Conservation (phyloP, 1,140 invertebrate genomes). For the Maconellicoccus hirsutus region DNA sequence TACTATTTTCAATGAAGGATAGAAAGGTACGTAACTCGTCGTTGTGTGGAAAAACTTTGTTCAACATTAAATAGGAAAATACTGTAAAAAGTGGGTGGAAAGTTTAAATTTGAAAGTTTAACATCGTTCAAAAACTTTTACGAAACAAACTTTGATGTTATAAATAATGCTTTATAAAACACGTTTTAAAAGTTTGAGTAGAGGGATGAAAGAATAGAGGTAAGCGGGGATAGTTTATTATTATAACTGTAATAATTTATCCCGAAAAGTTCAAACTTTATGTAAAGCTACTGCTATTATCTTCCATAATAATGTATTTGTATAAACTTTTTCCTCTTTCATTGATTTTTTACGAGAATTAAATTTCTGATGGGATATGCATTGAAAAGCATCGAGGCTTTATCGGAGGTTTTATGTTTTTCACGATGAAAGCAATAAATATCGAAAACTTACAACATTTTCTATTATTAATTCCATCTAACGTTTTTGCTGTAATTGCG, state of each 20-base stretch:
- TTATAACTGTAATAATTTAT: conserved; percentile 23
- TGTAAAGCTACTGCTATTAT: conserved; percentile 22
- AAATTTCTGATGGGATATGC: conserved; percentile 15
- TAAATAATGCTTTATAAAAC: conserved; percentile 23
- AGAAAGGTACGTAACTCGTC: conserved; percentile 12
- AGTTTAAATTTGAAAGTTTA: conserved; percentile 23
- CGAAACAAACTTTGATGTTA: conserved; percentile 22
- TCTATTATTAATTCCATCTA: not conserved
- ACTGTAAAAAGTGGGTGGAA: conserved; percentile 21
- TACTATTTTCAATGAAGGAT: conserved; percentile 11
- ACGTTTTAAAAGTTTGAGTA: conserved; percentile 18
- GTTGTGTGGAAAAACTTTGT: conserved; percentile 20
- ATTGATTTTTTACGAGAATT: conserved; percentile 22
- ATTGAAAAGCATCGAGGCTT: not conserved
- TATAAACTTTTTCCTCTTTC: conserved; percentile 20
- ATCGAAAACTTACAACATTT: conserved; percentile 9
- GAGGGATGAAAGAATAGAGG: conserved; percentile 3
- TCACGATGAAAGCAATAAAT: conserved; percentile 16
- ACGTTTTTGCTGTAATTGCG: no score
- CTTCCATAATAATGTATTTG: conserved; percentile 21
- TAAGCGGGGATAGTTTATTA: conserved; percentile 15
- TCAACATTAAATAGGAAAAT: conserved; percentile 22
- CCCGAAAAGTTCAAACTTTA: conserved; percentile 21
- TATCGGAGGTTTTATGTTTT: not conserved
- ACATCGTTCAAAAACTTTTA: conserved; percentile 22